Evolutionary conservation across 2,888 invertebrate genomes (phyloP).

Genomic region (Clostera curtula): DNA sequence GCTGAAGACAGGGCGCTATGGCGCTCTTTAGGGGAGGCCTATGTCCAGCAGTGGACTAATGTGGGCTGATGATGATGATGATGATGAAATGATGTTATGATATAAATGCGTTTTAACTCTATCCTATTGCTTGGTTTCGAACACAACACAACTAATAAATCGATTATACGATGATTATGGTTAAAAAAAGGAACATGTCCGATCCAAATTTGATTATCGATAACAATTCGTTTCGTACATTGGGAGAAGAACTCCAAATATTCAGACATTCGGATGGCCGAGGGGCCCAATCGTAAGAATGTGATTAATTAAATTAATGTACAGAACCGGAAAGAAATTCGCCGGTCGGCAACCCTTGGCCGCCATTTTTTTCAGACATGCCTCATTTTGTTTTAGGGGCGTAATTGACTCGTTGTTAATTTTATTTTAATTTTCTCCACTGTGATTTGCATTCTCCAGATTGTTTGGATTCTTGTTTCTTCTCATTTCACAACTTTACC

Average conservation of each 20-base stretch:
- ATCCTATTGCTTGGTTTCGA: no score
- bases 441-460: conserved; percentile 27
- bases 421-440: conserved; percentile 42
- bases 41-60: no score
- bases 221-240: conserved; percentile 11
- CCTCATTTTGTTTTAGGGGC: conserved; percentile 53
- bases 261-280: conserved; percentile 55
- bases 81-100: no score
- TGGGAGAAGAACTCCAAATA: conserved; percentile 51
- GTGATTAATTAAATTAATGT: conserved; percentile 72
- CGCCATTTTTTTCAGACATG: conserved; percentile 59
- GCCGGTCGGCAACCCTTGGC: conserved; percentile 64
- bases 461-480: conserved; percentile 15
- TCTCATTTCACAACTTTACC: not conserved
- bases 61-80: no score
- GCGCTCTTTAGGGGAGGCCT: no score
- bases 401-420: conserved; percentile 66
- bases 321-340: conserved; percentile 63
- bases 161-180: no score
- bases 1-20: no score
- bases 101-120: no score
- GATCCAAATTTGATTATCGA: conserved; percentile 11
- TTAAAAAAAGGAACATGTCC: conserved; percentile 1
- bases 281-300: conserved; percentile 65
- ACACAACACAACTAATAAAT: no score